Base-by-base conservation (phyloP, 2,113 vertebrate species). In the Oryctolagus cuniculus region DNA sequence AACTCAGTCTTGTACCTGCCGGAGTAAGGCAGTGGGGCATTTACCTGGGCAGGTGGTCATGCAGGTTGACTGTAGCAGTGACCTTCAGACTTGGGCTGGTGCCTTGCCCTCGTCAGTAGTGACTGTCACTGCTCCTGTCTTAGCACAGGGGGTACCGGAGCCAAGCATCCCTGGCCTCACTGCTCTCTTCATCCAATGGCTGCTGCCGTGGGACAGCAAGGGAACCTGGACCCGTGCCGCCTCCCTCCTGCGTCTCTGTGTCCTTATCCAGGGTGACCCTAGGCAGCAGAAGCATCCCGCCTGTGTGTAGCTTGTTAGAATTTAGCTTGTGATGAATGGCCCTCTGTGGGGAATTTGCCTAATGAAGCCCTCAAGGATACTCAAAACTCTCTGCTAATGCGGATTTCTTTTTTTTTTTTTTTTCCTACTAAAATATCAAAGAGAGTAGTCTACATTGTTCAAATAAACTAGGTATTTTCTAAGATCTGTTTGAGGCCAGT, bases 131-230 rank as follows among this genome's bases (percentile, higher is more conserved):
- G 16, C 44, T 29, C n/a, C 58, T 22, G 4, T 25, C 1, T 55
- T 58, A n/a, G 21, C 58, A 3, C 6, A 2, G 34, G 34, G 12
- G 36, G 24, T 67, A 36, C 63, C 3, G 15, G 13, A 29, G n/a
- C 10, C n/a, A n/a, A 24, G 0, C 1, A 0, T 36, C 44, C 25
- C 53, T 3, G 36, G 55, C 63, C 49, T 81, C 21, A 0, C 0
- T 0, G 3, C 16, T 7, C 1, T 2, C 66, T 29, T n/a, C 58
- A 0, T 9, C n/a, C 15, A 4, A 0, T 0, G 0, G 55, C 79
- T 80, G 9, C 61, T 19, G 8, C 83, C 24, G 44, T 44, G 44
- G 44, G 44, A 44, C 44, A 6, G 44, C 1, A 6, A 0, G 1
- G 22, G 3, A 9, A 4, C 49, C 51, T 80, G 29, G 49, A 11